Evolutionary conservation across 2,113 vertebrate species (phyloP).

Genomic region (Misgurnus mizolepis): DNA sequence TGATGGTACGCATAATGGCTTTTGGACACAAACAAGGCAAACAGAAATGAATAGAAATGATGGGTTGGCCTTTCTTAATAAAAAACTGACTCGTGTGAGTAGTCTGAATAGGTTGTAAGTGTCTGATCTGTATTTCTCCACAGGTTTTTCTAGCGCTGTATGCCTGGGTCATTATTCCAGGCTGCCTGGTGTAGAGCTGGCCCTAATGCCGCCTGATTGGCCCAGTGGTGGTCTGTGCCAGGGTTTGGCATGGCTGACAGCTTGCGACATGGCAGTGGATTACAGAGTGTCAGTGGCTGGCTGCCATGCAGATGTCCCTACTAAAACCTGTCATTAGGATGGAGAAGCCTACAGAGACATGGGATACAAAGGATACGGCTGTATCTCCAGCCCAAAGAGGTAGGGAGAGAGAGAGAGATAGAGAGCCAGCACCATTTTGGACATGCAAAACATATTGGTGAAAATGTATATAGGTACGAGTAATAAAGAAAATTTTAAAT

Average conservation of each 20-base stretch:
- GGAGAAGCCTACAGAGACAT: constrained; percentile 51
- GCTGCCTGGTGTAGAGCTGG: constrained; percentile 35
- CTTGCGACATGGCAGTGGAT: constrained; percentile 57
- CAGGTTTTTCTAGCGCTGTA: constrained; percentile 29
- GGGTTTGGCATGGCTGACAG: constrained; percentile 47
- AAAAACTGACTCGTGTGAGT: constrained; percentile 23
- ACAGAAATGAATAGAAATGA: not conserved
- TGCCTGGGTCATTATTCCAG: constrained; percentile 41
- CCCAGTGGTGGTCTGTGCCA: constrained; percentile 47
- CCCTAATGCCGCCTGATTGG: constrained; percentile 48
- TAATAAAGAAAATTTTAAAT: too few species aligned
- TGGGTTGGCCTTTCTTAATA: not conserved
- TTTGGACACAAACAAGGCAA: too few species aligned
- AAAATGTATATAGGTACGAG: not conserved
- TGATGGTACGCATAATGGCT: too few species aligned
- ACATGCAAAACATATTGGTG: not conserved
- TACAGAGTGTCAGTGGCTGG: constrained; percentile 51
- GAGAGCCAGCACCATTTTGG: not conserved
- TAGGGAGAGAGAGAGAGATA: constrained; percentile 26
- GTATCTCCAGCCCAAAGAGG: not conserved
- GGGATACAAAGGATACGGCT: constrained; percentile 34
- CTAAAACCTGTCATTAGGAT: constrained; percentile 58
- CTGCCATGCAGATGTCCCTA: constrained; percentile 53
- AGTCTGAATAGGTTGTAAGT: constrained; percentile 36
- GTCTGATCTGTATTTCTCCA: constrained; percentile 39